Evolutionary conservation across 2,113 vertebrate genomes (phyloP).

Genomic region (Sylvilagus bachmani): DNA sequence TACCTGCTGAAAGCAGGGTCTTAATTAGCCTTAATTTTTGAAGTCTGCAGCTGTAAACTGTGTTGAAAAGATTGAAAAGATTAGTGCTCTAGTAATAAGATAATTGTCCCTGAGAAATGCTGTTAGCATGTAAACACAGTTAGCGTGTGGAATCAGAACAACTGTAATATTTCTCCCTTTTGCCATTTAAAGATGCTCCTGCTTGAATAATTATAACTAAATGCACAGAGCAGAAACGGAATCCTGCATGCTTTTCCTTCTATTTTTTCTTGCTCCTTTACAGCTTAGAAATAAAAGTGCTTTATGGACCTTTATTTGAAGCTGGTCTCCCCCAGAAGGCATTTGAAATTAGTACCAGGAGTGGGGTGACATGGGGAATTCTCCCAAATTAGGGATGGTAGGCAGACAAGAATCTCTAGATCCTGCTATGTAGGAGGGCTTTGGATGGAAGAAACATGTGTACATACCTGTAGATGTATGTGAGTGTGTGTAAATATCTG

Average conservation of each 20-base stretch:
- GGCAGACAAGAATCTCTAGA: background rate
- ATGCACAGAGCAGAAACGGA: background rate
- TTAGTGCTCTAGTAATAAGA: conserved; percentile 80
- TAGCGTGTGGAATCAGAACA: conserved; percentile 67
- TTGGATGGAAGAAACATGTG: background rate
- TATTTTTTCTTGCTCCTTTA: background rate
- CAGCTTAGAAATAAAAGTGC: background rate
- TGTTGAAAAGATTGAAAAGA: conserved; percentile 80
- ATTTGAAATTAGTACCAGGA: background rate
- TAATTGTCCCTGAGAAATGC: conserved; percentile 83
- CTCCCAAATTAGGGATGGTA: background rate
- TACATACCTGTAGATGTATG: too few species aligned
- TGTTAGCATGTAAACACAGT: conserved; percentile 77
- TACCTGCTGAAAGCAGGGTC: conserved; percentile 59
- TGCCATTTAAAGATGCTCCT: conserved; percentile 75
- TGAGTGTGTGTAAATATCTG: background rate
- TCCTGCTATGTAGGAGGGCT: background rate
- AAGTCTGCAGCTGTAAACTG: conserved; percentile 77
- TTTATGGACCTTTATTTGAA: background rate
- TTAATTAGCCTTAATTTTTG: conserved; percentile 77
- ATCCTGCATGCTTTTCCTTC: background rate
- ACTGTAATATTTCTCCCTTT: conserved; percentile 64
- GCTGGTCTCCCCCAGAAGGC: background rate
- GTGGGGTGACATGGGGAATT: background rate
- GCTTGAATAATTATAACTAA: conserved; percentile 66